Percentiles rank a stretch among this genome's conserved stretches.
Evolutionary conservation across 2,888 invertebrate species (phyloP).

Genomic region (Drosophila suboccidentalis): DNA sequence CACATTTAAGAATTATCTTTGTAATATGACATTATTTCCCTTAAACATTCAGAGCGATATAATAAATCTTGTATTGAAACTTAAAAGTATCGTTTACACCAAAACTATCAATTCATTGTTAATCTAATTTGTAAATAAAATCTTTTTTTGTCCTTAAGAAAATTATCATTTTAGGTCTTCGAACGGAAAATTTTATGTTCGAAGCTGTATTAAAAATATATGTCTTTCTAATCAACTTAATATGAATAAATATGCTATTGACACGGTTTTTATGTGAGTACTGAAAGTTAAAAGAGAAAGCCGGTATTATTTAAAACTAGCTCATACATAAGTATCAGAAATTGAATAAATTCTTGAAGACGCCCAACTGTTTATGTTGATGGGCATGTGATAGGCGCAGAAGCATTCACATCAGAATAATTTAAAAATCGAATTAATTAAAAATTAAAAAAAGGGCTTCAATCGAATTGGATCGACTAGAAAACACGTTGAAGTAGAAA

Average conservation of each 20-base stretch:
- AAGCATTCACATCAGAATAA: background rate
- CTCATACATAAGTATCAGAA: background rate
- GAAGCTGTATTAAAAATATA: background rate
- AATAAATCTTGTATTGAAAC: background rate
- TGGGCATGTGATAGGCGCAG: background rate
- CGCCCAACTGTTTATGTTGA: slow-evolving; percentile 2
- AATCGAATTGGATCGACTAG: background rate
- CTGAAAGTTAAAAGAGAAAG: slow-evolving; percentile 8
- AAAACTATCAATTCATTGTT: background rate
- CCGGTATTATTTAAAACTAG: background rate
- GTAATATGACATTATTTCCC: background rate
- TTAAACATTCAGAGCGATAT: background rate
- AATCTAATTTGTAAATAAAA: background rate
- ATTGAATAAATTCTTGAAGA: slow-evolving; percentile 2
- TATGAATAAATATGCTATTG: background rate
- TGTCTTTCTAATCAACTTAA: background rate
- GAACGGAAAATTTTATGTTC: background rate
- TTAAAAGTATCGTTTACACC: too few relatives aligned
- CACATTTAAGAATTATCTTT: background rate
- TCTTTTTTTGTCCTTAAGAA: background rate
- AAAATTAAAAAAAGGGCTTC: background rate
- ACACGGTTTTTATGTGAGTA: background rate
- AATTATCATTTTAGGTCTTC: background rate
- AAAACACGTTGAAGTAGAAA: background rate
- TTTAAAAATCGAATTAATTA: background rate